A percentile compares a stretch with the other conserved stretches of the same genome.
Evolutionary conservation across 2,888 invertebrate genomes (phyloP).

Genomic region (Pterostichus madidus): DNA sequence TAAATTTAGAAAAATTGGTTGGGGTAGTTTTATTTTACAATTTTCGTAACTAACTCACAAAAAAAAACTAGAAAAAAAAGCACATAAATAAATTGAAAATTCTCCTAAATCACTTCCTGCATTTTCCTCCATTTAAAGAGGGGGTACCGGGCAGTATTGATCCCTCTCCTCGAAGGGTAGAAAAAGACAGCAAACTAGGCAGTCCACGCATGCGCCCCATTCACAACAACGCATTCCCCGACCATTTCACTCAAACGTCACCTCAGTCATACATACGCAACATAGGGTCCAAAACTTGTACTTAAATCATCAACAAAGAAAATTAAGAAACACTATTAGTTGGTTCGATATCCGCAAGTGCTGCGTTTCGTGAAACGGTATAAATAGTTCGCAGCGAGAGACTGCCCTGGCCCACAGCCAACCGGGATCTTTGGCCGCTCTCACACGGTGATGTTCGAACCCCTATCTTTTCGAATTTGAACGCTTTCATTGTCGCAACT

Average conservation of each 20-base stretch:
- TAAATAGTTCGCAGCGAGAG: slow-evolving; percentile 60
- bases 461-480: slow-evolving; percentile 64
- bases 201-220: slow-evolving; percentile 15
- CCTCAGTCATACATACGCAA: slow-evolving; percentile 34
- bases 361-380: slow-evolving; percentile 24
- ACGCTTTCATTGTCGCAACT: slow-evolving; percentile 55
- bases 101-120: slow-evolving; percentile 25
- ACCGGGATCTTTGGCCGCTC: slow-evolving; percentile 58
- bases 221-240: slow-evolving; percentile 26
- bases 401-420: slow-evolving; percentile 26
- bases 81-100: slow-evolving; percentile 20
- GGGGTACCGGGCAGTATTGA: slow-evolving; percentile 17
- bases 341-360: slow-evolving; percentile 31
- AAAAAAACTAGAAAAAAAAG: not conserved
- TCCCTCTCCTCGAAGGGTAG: slow-evolving; percentile 40
- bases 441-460: slow-evolving; percentile 54
- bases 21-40: no score
- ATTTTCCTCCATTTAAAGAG: not conserved
- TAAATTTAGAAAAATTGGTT: no score
- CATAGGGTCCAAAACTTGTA: slow-evolving; percentile 28
- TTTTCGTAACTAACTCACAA: no score
- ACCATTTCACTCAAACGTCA: slow-evolving; percentile 27
- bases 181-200: slow-evolving; percentile 28
- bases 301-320: slow-evolving; percentile 23
- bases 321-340: slow-evolving; percentile 17